These are phyloP conservation scores for Ciconia nigra DNA, from an alignment of 2,797 vertebrate genomes.

Conservation along the genomic window DNA sequence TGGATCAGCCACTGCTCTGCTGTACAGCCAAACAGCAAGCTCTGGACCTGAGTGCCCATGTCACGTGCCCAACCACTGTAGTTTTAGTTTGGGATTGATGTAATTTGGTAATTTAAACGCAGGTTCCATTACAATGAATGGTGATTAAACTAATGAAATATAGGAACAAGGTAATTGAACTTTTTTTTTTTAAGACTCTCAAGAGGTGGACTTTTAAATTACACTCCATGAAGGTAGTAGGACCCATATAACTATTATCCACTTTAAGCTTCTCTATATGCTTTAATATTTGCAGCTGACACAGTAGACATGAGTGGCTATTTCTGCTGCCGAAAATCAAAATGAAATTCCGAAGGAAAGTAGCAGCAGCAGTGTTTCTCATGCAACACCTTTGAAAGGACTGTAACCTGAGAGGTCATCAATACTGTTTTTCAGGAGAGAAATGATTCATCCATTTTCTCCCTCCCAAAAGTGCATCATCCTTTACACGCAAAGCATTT, in stretches of 20 bases:
- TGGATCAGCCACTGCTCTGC: not conserved
- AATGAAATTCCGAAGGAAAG: not conserved
- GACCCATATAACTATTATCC: not conserved
- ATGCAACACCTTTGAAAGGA: not conserved
- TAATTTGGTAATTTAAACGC: not conserved
- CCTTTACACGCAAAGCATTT: not conserved
- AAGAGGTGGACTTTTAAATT: not conserved
- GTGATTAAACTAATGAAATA: constrained; percentile 24
- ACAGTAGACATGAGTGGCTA: not conserved
- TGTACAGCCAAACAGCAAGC: not conserved
- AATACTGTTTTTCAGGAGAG: not conserved
- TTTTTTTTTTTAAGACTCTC: not conserved
- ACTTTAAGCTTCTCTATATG: not conserved
- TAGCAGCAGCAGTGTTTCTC: not conserved
- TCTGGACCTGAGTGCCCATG: not conserved
- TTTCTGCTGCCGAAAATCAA: not conserved
- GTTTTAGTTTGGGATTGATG: not conserved
- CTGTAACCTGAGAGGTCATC: not conserved
- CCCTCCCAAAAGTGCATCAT: not conserved
- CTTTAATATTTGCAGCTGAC: not conserved
- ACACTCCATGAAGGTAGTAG: not conserved
- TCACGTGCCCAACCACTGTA: not conserved
- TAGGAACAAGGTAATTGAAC: not conserved
- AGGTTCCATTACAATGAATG: not conserved
- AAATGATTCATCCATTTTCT: not conserved